Evolutionary conservation across 2,888 invertebrate genomes (phyloP).

Genomic region (Thecophora atra): DNA sequence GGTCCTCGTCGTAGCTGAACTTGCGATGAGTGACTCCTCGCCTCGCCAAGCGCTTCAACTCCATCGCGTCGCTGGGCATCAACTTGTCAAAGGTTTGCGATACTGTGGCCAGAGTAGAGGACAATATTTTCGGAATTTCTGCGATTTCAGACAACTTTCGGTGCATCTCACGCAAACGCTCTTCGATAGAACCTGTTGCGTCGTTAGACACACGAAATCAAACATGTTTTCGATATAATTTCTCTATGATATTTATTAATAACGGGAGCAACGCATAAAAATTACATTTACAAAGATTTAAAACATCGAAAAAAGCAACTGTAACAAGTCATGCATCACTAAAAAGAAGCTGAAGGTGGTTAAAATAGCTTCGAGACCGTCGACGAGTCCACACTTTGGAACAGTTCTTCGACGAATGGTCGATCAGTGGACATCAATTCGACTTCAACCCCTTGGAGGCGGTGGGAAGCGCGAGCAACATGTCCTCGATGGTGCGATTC

Average conservation of each 20-base stretch:
- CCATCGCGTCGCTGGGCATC: conserved; percentile 42
- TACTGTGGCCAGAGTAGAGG: conserved; percentile 63
- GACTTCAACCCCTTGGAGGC: conserved; percentile 52
- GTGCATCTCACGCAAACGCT: conserved; percentile 63
- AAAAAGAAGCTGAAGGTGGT: conserved; percentile 21
- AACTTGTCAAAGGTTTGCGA: conserved; percentile 62
- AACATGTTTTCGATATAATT: conserved; percentile 16
- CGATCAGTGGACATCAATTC: too few relatives aligned
- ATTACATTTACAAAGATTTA: too few relatives aligned
- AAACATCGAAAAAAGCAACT: conserved; percentile 26
- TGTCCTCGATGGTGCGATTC: conserved; percentile 64
- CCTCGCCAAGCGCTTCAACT: conserved; percentile 17
- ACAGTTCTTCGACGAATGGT: background rate
- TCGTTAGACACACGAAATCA: conserved; percentile 37
- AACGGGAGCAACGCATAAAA: conserved; percentile 15
- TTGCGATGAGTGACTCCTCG: conserved; percentile 48
- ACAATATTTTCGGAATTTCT: conserved; percentile 63
- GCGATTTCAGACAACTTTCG: conserved; percentile 65
- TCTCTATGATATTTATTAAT: conserved; percentile 10
- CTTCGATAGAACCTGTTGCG: conserved; percentile 58
- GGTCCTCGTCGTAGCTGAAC: conserved; percentile 58
- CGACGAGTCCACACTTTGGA: background rate
- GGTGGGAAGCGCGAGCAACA: conserved; percentile 62
- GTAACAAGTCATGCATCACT: background rate
- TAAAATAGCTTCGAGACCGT: background rate